Evolutionary conservation across 2,113 vertebrate genomes (phyloP).

Genomic region (Ceratotherium simum): DNA sequence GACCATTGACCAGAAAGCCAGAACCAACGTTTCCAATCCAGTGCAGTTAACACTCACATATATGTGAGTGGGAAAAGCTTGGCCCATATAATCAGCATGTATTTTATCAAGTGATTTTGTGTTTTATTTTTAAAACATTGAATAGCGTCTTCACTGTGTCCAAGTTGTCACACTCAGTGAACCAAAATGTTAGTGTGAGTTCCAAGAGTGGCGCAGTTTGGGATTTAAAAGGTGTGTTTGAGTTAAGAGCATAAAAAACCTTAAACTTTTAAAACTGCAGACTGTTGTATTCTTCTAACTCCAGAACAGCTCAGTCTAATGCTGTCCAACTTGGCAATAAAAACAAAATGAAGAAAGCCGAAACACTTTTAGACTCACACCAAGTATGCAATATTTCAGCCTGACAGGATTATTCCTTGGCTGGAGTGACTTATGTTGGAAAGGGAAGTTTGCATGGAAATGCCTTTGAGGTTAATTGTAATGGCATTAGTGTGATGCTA

Average conservation of each 20-base stretch:
- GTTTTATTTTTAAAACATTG: not conserved
- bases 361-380: constrained; percentile 77
- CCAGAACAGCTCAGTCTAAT: constrained; percentile 69
- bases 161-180: not conserved
- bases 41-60: constrained; percentile 70
- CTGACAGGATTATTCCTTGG: constrained; percentile 81
- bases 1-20: constrained; percentile 69
- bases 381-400: constrained; percentile 80
- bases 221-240: constrained; percentile 58
- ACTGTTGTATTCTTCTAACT: constrained; percentile 71
- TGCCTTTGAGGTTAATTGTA: constrained; percentile 84
- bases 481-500: constrained; percentile 81
- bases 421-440: constrained; percentile 74
- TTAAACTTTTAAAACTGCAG: constrained; percentile 73
- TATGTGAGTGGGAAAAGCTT: not conserved
- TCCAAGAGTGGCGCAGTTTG: not conserved
- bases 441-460: constrained; percentile 81
- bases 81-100: not conserved
- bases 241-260: constrained; percentile 56
- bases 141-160: not conserved
- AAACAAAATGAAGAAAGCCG: constrained; percentile 79
- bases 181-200: not conserved
- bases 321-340: constrained; percentile 82
- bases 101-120: constrained; percentile 33
- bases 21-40: constrained; percentile 60